Conservation (phyloP, 2,113 vertebrate species). For the Noturus placidus region DNA sequence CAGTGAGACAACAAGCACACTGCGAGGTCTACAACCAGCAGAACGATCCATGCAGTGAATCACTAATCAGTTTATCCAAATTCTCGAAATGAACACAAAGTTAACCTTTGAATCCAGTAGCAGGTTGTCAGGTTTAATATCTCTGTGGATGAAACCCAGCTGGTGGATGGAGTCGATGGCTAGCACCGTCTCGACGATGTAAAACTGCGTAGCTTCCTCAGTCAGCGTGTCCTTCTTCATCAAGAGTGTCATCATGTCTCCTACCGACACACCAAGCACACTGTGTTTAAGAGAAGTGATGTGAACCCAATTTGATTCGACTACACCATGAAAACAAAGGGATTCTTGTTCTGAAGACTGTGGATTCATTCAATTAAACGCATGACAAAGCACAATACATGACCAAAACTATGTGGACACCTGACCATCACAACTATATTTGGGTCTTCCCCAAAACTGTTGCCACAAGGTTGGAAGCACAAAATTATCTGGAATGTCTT, state of each 20-base stretch:
- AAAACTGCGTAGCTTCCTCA: slow-evolving; percentile 97
- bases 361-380: neutral
- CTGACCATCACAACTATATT: neutral
- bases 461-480: neutral
- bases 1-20: neutral
- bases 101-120: slow-evolving; percentile 92
- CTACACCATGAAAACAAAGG: neutral
- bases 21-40: neutral
- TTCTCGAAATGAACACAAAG: neutral
- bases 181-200: slow-evolving; percentile 93
- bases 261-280: slow-evolving; percentile 64
- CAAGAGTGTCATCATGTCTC: slow-evolving; percentile 97
- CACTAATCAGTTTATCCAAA: neutral
- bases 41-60: neutral
- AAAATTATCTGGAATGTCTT: neutral
- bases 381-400: neutral
- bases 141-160: slow-evolving; percentile 94
- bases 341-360: neutral
- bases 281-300: neutral
- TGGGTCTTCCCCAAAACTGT: neutral
- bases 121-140: slow-evolving; percentile 98
- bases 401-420: neutral
- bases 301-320: neutral
- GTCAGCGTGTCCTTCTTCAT: slow-evolving; percentile 98
- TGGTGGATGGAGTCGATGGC: slow-evolving; percentile 98